Evolutionary conservation across 1,140 invertebrate genomes (phyloP).

Genomic region (Micrasema longulum): DNA sequence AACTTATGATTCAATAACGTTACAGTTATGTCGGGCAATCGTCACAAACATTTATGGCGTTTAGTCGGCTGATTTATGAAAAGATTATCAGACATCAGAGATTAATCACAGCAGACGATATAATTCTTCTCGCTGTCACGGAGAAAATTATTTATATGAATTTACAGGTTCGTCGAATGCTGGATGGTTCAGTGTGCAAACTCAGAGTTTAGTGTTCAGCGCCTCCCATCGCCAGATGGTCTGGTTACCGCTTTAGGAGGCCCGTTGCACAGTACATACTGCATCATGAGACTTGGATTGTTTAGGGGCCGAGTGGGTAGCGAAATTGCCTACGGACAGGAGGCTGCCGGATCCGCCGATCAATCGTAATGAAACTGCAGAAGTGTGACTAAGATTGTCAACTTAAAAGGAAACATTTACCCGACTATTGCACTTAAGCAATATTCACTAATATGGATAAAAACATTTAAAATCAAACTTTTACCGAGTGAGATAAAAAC

Average conservation of each 20-base stretch:
- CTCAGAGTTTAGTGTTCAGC: background rate
- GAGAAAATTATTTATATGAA: background rate
- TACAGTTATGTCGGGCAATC: slow-evolving; percentile 1
- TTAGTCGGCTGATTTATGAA: background rate
- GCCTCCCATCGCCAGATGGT: slow-evolving; percentile 32
- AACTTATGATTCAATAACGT: slow-evolving; percentile 6
- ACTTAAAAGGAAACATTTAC: no score
- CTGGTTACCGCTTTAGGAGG: slow-evolving; percentile 34
- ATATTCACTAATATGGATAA: no score
- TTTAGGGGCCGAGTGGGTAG: background rate
- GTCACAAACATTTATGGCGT: slow-evolving; percentile 7
- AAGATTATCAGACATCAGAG: background rate
- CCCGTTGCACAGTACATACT: background rate
- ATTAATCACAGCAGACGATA: background rate
- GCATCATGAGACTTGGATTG: no score
- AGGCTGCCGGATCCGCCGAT: no score
- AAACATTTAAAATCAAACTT: no score
- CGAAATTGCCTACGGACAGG: background rate
- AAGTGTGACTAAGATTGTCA: no score
- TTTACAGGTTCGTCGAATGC: slow-evolving; percentile 8
- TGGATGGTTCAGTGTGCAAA: background rate
- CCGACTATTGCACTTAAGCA: no score
- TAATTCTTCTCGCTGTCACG: slow-evolving; percentile 5
- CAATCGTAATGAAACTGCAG: no score
- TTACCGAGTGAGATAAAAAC: no score